Evolutionary conservation across 2,113 vertebrate genomes (phyloP), one percentile per base, ranked within the genome.

Genomic region (Cariama cristata): DNA sequence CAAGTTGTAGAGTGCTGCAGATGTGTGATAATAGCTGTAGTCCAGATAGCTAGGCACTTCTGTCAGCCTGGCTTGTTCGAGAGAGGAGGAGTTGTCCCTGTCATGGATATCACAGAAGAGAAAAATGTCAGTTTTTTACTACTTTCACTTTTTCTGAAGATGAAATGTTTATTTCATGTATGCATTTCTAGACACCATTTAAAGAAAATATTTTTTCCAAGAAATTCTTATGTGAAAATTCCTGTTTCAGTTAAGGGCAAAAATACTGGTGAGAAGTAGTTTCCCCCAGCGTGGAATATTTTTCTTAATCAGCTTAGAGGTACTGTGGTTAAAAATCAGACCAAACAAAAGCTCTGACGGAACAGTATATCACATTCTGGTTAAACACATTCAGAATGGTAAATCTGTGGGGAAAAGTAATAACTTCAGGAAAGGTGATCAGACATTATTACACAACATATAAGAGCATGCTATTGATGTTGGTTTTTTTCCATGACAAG

Each of bases 241-340:
- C 71, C 14, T 69, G 4, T 30, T 93, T 55, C 17, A 1, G 5
- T 67, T 38, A 26, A 47, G 30, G 44, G 4, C 9, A 45, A 86
- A 91, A 74, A 35, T 50, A 42, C 10, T 67, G 32, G 28, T 62
- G 50, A 75, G 55, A 87, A 91, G 4, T 7, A 26, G 1, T 77
- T 94, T 77, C 28, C 3, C 15, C 14, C 6, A 9, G 7, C 1
- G 1, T 38, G 26, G 28, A 84, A 67, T 86, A 38, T n/a, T 69
- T 32, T 79, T 47, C 32, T 55, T n/a, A 30, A 26, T 52, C 47
- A 15, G 8, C 10, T 53, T 69, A 55, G 56, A 81, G 26, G 8
- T n/a, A 14, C 14, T 62, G n/a, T 50, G 69, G 22, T 87, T 96
- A 71, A 93, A 95, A 93, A 55, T 53, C 14, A 56, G 68, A 58